A percentile compares a stretch with the other conserved stretches of the same genome.
Evolutionary conservation across 2,888 invertebrate genomes (phyloP).

Genomic region (Pristionchus fissidentatus): DNA sequence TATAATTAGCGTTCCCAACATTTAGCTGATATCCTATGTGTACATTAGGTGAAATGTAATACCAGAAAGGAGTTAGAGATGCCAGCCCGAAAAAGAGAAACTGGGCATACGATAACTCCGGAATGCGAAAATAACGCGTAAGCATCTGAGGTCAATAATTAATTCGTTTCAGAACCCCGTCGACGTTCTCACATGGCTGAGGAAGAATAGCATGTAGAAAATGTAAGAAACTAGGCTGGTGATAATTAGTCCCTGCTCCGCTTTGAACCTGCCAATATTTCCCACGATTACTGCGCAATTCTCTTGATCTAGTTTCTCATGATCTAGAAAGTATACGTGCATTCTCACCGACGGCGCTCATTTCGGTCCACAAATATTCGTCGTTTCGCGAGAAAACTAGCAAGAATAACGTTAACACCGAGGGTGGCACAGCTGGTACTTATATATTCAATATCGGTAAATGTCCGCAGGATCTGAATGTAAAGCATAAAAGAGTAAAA

Average conservation of each 20-base stretch:
- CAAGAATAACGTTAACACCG: neutral
- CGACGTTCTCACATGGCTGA: neutral
- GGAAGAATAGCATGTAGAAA: neutral
- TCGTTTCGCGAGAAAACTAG: neutral
- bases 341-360: neutral
- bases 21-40: neutral
- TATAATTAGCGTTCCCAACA: neutral
- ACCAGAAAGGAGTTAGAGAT: constrained; percentile 24
- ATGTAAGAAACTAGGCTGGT: neutral
- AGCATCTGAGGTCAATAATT: neutral
- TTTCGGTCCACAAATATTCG: neutral
- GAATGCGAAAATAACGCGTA: neutral
- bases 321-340: too few relatives aligned
- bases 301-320: neutral
- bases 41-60: neutral
- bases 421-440: neutral
- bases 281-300: neutral
- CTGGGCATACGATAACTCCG: neutral
- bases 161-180: neutral
- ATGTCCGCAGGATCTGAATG: neutral
- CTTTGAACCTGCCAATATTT: too few relatives aligned
- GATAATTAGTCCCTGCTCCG: neutral
- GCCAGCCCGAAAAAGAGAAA: neutral
- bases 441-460: neutral
- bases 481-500: neutral